Conservation (phyloP, 2,888 invertebrate genomes). For the Melieria omissa region DNA sequence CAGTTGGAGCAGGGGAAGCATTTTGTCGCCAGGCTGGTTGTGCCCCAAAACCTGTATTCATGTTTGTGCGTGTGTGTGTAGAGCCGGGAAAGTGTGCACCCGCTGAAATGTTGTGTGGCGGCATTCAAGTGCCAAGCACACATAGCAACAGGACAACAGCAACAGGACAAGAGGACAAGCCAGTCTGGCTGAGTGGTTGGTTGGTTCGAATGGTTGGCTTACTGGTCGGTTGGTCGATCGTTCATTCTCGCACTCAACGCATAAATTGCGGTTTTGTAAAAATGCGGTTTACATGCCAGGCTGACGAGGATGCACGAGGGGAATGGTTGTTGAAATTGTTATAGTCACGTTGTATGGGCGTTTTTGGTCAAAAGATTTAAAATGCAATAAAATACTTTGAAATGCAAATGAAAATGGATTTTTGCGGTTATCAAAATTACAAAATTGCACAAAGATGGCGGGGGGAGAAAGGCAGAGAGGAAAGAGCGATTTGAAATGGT, state of each 20-base stretch:
- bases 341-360: neutral
- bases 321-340: neutral
- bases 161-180: too few relatives aligned
- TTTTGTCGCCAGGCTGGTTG: too few relatives aligned
- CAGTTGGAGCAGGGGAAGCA: too few relatives aligned
- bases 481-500: too few relatives aligned
- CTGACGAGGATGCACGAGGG: neutral
- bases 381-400: slow-evolving; percentile 18
- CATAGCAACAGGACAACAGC: neutral
- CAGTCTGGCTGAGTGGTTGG: too few relatives aligned
- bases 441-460: too few relatives aligned
- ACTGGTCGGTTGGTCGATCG: neutral
- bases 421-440: neutral
- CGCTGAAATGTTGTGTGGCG: neutral
- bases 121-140: neutral
- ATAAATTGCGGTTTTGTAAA: slow-evolving; percentile 30
- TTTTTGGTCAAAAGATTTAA: neutral
- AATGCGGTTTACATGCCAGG: slow-evolving; percentile 16
- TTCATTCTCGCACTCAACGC: slow-evolving; percentile 4
- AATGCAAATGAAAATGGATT: slow-evolving; percentile 18
- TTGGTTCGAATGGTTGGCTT: too few relatives aligned
- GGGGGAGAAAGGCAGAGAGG: too few relatives aligned
- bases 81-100: neutral
- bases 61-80: neutral
- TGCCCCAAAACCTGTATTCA: too few relatives aligned